A percentile compares a stretch with the other conserved stretches of the same genome.
Conservation (phyloP, 2,113 vertebrate genomes). For the Catagonus wagneri region DNA sequence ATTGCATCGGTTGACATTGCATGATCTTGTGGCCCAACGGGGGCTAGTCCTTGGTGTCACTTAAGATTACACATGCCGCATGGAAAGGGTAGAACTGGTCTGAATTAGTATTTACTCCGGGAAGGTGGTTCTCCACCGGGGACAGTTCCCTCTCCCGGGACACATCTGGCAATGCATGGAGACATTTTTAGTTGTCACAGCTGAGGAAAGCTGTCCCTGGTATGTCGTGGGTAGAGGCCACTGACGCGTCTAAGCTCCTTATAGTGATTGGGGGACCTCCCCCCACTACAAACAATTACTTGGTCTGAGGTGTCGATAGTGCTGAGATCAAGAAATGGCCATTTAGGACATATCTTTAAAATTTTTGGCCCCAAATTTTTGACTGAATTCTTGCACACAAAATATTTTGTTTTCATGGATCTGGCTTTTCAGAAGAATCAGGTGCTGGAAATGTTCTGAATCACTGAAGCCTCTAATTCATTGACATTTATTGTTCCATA, state of each 20-base stretch:
- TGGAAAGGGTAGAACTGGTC: neutral
- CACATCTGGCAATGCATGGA: neutral
- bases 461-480: constrained; percentile 61
- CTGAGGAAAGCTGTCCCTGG: neutral
- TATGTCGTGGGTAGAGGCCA: neutral
- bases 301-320: neutral
- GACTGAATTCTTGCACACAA: neutral
- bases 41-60: neutral
- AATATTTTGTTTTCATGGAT: constrained; percentile 40
- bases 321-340: neutral
- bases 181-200: neutral
- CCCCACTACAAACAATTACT: neutral
- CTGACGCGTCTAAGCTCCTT: neutral
- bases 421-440: constrained; percentile 48
- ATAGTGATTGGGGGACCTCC: neutral
- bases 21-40: neutral
- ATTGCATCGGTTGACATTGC: neutral
- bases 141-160: neutral
- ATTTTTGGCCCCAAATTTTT: neutral
- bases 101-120: neutral
- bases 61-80: fast-evolving
- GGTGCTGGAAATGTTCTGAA: constrained; percentile 68
- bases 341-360: neutral
- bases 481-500: constrained; percentile 58
- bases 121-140: neutral